Evolutionary conservation across 2,797 vertebrate genomes (phyloP).

Genomic region (Siniperca obscura): DNA sequence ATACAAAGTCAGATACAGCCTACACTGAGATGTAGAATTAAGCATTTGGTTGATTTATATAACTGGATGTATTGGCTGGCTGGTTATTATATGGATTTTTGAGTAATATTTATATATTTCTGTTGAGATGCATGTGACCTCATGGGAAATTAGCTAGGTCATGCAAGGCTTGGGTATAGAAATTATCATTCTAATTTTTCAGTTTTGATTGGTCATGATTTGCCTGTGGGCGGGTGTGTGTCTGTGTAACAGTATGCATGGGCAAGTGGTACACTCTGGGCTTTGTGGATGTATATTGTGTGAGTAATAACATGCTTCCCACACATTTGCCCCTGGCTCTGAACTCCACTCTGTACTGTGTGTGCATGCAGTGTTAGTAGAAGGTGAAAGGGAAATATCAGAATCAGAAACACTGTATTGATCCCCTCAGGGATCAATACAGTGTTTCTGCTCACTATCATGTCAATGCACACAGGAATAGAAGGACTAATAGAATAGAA

Average conservation of each 20-base stretch:
- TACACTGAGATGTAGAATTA: not conserved
- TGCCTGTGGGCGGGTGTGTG: constrained; percentile 11
- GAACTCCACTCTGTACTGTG: constrained; percentile 63
- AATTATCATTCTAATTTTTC: constrained; percentile 33
- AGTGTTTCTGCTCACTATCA: too few species aligned
- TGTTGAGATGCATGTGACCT: constrained; percentile 9
- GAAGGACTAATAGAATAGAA: too few species aligned
- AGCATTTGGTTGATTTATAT: constrained; percentile 9
- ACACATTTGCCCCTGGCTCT: constrained; percentile 72
- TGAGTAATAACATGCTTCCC: constrained; percentile 69
- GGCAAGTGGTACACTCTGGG: constrained; percentile 45
- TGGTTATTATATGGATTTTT: constrained; percentile 32
- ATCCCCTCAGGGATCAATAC: too few species aligned
- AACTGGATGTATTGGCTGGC: constrained; percentile 20
- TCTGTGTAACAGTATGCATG: constrained; percentile 16
- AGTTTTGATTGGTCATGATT: constrained; percentile 57
- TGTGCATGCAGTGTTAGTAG: constrained; percentile 30
- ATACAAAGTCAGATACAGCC: constrained; percentile 5
- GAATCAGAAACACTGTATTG: too few species aligned
- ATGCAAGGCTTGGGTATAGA: not conserved
- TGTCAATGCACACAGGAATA: too few species aligned
- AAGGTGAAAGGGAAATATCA: constrained; percentile 42
- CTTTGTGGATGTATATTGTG: constrained; percentile 37
- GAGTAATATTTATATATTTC: constrained; percentile 14
- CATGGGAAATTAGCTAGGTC: constrained; percentile 46